A percentile compares a stretch with the other conserved stretches of the same genome.
Conservation (phyloP, 2,797 vertebrate genomes). For the Urosaurus nigricauda region DNA sequence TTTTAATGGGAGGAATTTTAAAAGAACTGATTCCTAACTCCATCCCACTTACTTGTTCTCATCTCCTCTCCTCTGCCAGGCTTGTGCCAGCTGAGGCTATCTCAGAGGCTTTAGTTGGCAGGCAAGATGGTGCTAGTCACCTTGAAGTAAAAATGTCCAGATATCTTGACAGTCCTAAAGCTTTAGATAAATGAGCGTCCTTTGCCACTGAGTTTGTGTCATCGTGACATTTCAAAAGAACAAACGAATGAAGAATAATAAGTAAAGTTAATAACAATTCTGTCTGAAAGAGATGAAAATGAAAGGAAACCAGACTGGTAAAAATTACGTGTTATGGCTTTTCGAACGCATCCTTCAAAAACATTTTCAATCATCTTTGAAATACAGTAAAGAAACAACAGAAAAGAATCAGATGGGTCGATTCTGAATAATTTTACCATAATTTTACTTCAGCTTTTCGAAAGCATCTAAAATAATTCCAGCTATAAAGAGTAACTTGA, state of each 20-base stretch:
- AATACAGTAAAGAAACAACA: neutral
- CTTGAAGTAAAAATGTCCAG: slow-evolving; percentile 23
- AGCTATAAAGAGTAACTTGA: slow-evolving; percentile 46
- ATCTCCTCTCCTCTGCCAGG: neutral
- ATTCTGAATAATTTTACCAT: slow-evolving; percentile 35
- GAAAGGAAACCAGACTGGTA: slow-evolving; percentile 18
- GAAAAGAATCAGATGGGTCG: neutral
- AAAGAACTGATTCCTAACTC: neutral
- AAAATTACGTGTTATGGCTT: slow-evolving; percentile 27
- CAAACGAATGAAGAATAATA: slow-evolving; percentile 43
- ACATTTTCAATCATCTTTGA: neutral
- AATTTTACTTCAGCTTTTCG: slow-evolving; percentile 41
- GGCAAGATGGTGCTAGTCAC: neutral
- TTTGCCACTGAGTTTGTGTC: slow-evolving; percentile 23
- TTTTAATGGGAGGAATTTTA: neutral
- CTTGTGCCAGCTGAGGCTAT: neutral
- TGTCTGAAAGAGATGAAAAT: slow-evolving; percentile 44
- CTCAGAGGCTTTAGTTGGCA: neutral
- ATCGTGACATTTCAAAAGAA: slow-evolving; percentile 51
- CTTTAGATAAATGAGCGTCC: slow-evolving; percentile 47
- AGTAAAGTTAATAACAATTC: slow-evolving; percentile 49
- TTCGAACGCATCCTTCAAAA: slow-evolving; percentile 14
- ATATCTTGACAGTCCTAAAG: slow-evolving; percentile 38
- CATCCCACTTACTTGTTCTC: neutral
- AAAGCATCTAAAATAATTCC: slow-evolving; percentile 31